These are phyloP conservation scores for Xenops minutus DNA, from an alignment of 2,797 vertebrate species.

Conservation along the genomic window DNA sequence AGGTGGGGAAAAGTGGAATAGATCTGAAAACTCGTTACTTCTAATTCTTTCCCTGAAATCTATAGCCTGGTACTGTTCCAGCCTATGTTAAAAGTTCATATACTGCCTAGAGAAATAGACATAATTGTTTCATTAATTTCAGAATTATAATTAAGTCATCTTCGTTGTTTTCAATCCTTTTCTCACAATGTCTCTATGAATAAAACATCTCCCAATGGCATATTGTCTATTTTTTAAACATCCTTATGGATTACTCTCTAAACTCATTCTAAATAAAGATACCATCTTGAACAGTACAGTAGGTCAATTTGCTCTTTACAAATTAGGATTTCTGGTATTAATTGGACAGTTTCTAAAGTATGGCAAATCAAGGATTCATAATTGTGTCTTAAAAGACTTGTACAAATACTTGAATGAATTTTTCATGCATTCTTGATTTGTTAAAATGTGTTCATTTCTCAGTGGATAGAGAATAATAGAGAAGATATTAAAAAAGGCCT, in stretches of 20 bases:
- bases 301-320: slow-evolving; percentile 48
- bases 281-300: not conserved
- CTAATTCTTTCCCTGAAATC: not conserved
- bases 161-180: not conserved
- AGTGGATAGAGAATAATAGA: not conserved
- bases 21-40: not conserved
- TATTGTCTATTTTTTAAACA: slow-evolving; percentile 31
- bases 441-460: slow-evolving; percentile 29
- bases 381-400: slow-evolving; percentile 42
- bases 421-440: slow-evolving; percentile 51
- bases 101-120: not conserved
- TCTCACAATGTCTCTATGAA: slow-evolving; percentile 28
- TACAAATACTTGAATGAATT: slow-evolving; percentile 59
- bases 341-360: slow-evolving; percentile 41
- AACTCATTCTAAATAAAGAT: slow-evolving; percentile 48
- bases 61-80: not conserved
- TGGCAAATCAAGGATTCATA: slow-evolving; percentile 1
- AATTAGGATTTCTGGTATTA: slow-evolving; percentile 26
- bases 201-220: slow-evolving; percentile 37
- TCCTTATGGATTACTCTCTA: slow-evolving; percentile 9
- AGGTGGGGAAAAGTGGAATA: fast-evolving
- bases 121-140: slow-evolving; percentile 31
- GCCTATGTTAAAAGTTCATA: slow-evolving; percentile 21
- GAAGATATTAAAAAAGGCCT: not conserved
- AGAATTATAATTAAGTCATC: slow-evolving; percentile 25